Percentiles rank a stretch among this genome's conserved stretches.
phyloP scores from a whole-genome alignment of 2,113 vertebrate species.

The Rhinolophus sinicus region DNA sequence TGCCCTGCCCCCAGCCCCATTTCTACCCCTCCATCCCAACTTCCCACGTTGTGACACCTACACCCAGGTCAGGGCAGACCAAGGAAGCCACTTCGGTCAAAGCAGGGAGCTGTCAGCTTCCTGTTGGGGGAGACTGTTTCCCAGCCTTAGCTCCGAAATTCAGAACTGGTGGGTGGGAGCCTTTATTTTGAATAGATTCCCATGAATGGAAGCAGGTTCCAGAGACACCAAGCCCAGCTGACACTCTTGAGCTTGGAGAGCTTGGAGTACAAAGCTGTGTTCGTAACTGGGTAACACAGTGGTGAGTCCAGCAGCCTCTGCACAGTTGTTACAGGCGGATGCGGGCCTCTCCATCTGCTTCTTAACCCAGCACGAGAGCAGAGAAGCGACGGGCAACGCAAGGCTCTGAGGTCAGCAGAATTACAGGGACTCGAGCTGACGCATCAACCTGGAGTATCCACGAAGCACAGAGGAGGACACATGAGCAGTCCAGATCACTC shows the following conservation, averaged over 20 bases:
- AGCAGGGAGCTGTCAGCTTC: background rate
- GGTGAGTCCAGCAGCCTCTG: background rate
- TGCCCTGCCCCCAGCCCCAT: rapidly evolving
- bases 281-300: rapidly evolving
- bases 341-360: rapidly evolving
- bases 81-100: too few species aligned
- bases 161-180: rapidly evolving
- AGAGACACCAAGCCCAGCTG: rapidly evolving
- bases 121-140: background rate
- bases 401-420: rapidly evolving
- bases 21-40: background rate
- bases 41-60: too few species aligned
- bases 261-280: background rate
- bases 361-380: rapidly evolving
- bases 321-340: too few species aligned
- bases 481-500: rapidly evolving
- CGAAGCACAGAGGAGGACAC: background rate
- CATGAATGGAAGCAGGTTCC: rapidly evolving
- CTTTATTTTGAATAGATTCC: background rate
- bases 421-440: rapidly evolving
- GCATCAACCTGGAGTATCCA: rapidly evolving
- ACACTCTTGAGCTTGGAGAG: rapidly evolving
- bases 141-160: background rate
- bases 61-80: rapidly evolving
- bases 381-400: rapidly evolving